phyloP scores from a whole-genome alignment of 1,140 invertebrate genomes.

The Drosophila sucinea region DNA sequence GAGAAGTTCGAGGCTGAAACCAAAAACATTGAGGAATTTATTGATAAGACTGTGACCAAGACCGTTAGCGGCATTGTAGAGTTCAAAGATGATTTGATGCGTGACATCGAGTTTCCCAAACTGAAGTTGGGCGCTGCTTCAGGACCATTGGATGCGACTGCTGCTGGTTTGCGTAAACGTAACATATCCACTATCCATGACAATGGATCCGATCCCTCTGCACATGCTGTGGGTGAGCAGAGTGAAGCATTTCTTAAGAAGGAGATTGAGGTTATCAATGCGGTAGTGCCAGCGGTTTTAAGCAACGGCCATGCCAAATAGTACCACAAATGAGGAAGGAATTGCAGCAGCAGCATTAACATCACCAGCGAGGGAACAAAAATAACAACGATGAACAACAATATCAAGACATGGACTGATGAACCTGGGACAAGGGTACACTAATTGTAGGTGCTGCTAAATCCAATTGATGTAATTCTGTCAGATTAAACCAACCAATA shows the following conservation, averaged over 20 bases:
- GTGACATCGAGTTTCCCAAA: constrained; percentile 74
- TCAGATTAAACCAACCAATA: constrained; percentile 22
- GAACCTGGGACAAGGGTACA: constrained; percentile 29
- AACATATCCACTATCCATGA: constrained; percentile 64
- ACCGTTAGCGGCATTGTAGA: constrained; percentile 82
- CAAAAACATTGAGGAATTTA: constrained; percentile 83
- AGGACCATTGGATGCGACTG: constrained; percentile 26
- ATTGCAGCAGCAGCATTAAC: constrained; percentile 17
- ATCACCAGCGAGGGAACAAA: constrained; percentile 5
- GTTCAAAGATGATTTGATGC: constrained; percentile 82
- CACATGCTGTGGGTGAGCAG: constrained; percentile 41
- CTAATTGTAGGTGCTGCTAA: constrained; percentile 15
- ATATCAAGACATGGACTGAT: constrained; percentile 32
- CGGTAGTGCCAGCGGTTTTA: constrained; percentile 80
- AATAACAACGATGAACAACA: constrained; percentile 24
- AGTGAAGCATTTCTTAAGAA: constrained; percentile 76
- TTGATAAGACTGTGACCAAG: constrained; percentile 83
- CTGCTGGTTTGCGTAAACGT: constrained; percentile 61
- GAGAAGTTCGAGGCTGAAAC: constrained; percentile 82
- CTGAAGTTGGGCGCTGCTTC: constrained; percentile 50
- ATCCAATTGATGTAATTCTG: constrained; percentile 4
- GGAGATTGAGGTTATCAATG: constrained; percentile 82
- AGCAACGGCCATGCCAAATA: constrained; percentile 83
- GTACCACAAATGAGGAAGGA: constrained; percentile 33
- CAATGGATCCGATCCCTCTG: constrained; percentile 21